phyloP scores from a whole-genome alignment of 2,113 vertebrate genomes.

The Osmerus mordax region DNA sequence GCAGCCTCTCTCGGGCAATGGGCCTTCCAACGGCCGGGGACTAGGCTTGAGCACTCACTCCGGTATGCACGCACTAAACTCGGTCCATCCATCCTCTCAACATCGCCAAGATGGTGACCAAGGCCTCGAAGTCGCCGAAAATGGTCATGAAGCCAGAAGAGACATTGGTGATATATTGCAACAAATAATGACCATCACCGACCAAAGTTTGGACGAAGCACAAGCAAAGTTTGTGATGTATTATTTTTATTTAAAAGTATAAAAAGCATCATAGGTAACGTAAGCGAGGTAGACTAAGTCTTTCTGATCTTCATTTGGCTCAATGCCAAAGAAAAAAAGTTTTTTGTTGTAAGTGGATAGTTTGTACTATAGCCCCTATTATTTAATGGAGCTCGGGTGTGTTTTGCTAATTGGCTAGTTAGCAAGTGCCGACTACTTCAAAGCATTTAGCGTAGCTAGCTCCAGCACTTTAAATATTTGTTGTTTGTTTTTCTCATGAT shows the following conservation, averaged over 20 bases:
- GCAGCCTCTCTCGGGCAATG: conserved; percentile 75
- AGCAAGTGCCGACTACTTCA: background rate
- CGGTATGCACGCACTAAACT: conserved; percentile 70
- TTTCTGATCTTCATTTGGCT: conserved; percentile 19
- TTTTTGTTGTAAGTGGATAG: conserved; percentile 50
- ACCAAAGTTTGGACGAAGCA: conserved; percentile 98
- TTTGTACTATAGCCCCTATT: conserved; percentile 21
- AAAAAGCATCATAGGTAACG: background rate
- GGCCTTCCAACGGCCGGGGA: conserved; percentile 74
- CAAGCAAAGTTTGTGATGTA: conserved; percentile 86
- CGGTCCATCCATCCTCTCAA: conserved; percentile 65
- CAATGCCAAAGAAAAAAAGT: conserved; percentile 53
- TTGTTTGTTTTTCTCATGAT: background rate
- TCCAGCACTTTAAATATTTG: no score
- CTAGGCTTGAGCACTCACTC: conserved; percentile 70
- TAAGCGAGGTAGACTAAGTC: background rate
- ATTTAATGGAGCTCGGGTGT: conserved; percentile 7
- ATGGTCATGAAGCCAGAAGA: conserved; percentile 85
- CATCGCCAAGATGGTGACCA: conserved; percentile 69
- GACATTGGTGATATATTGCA: conserved; percentile 98
- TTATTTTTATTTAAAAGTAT: conserved; percentile 11
- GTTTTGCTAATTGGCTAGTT: conserved; percentile 13
- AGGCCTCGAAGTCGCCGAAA: conserved; percentile 91
- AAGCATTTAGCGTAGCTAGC: background rate
- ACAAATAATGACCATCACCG: conserved; percentile 99